These are phyloP conservation scores for Papilio helenus DNA, from an alignment of 1,140 invertebrate genomes.

Conservation along the genomic window DNA sequence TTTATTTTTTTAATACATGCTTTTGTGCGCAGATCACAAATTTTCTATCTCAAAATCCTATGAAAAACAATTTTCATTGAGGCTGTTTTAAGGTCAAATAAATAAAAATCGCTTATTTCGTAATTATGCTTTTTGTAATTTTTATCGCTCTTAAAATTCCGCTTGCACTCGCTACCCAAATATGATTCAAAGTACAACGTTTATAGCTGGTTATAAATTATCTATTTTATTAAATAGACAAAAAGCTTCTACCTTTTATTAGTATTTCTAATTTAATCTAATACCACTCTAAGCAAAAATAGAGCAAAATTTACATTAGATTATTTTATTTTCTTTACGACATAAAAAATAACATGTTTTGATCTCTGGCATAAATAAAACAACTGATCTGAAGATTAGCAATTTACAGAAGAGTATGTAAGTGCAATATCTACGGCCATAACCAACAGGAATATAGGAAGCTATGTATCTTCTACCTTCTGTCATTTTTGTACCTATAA, in stretches of 20 bases:
- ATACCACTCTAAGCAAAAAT: not conserved
- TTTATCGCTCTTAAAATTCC: not conserved
- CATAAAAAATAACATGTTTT: not conserved
- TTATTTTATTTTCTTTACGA: not conserved
- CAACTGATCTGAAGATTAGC: not conserved
- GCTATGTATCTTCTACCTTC: not conserved
- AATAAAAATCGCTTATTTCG: too few species aligned
- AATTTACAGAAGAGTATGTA: not conserved
- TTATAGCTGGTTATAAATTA: constrained; percentile 10
- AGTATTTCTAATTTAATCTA: not conserved
- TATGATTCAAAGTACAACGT: not conserved
- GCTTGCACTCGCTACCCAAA: not conserved
- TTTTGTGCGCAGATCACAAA: too few species aligned
- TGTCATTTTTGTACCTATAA: not conserved
- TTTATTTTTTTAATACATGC: too few species aligned
- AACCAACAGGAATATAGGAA: too few species aligned
- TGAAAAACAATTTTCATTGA: too few species aligned
- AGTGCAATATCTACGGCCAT: not conserved
- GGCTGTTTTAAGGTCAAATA: too few species aligned
- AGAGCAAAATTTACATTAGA: not conserved
- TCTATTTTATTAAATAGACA: constrained; percentile 13
- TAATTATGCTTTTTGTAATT: too few species aligned
- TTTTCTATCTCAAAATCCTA: too few species aligned
- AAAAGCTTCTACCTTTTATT: constrained; percentile 18
- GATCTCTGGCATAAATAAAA: not conserved